These are phyloP conservation scores for Crypturellus undulatus DNA, from an alignment of 2,113 vertebrate genomes.

Conservation along the genomic window DNA sequence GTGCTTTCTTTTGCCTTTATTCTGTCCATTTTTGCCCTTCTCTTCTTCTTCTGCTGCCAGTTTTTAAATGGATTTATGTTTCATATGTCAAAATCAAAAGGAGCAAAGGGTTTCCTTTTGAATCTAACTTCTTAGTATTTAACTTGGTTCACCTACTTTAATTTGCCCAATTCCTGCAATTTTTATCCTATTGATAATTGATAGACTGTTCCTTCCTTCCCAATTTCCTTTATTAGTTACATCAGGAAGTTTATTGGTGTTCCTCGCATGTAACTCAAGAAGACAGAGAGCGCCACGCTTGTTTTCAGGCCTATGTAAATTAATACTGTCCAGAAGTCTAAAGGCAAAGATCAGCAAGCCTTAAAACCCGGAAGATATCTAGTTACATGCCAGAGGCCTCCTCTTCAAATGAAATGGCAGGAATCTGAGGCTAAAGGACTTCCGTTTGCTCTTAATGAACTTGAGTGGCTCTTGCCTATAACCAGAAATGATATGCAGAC, in stretches of 20 bases:
- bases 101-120: not conserved
- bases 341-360: constrained; percentile 72
- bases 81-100: not conserved
- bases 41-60: not conserved
- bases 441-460: constrained; percentile 64
- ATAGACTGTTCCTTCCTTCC: constrained; percentile 80
- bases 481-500: constrained; percentile 39
- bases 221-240: constrained; percentile 80
- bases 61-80: not conserved
- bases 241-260: constrained; percentile 78
- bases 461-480: constrained; percentile 52
- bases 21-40: not conserved
- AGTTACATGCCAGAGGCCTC: constrained; percentile 71
- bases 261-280: constrained; percentile 77
- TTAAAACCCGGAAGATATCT: constrained; percentile 67
- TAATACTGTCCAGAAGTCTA: constrained; percentile 75
- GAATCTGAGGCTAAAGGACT: constrained; percentile 57
- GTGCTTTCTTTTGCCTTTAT: not conserved
- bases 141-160: constrained; percentile 37
- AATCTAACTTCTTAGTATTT: not conserved
- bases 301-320: constrained; percentile 73
- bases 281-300: constrained; percentile 46
- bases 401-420: constrained; percentile 67
- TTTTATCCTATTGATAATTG: constrained; percentile 75
- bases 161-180: constrained; percentile 53